Percentiles rank a stretch among this genome's conserved stretches.
phyloP scores from a whole-genome alignment of 2,888 invertebrate species.

The Drosophila prostipennis region DNA sequence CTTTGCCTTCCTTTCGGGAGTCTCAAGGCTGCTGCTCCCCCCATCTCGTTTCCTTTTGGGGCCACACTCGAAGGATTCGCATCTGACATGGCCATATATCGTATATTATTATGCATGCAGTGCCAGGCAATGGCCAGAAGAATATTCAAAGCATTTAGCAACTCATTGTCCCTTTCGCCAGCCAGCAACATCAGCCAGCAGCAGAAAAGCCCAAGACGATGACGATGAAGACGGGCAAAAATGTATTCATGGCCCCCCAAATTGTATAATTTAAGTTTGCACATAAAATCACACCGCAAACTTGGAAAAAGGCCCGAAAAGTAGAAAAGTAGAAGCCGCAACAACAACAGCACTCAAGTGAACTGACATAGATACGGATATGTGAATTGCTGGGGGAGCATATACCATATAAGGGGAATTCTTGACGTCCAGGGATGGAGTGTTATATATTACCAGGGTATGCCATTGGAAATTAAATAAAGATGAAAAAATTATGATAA shows the following conservation, averaged over 20 bases:
- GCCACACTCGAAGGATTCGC: conserved; percentile 30
- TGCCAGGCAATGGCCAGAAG: conserved; percentile 69
- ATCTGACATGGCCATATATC: conserved; percentile 47
- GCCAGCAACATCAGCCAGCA: conserved; percentile 24
- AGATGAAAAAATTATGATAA: too few species aligned
- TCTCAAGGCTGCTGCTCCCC: background rate
- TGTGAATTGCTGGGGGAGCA: conserved; percentile 31
- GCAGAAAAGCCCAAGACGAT: conserved; percentile 31
- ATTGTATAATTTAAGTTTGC: conserved; percentile 80
- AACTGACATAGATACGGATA: conserved; percentile 48
- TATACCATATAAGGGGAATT: conserved; percentile 2
- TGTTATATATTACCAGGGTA: background rate
- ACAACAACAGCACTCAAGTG: conserved; percentile 47
- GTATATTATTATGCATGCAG: conserved; percentile 76
- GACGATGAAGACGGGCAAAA: conserved; percentile 46
- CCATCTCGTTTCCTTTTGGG: background rate
- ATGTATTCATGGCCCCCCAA: conserved; percentile 73
- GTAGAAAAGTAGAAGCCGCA: conserved; percentile 39
- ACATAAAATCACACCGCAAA: conserved; percentile 79
- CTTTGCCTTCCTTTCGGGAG: background rate
- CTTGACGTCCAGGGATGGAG: conserved; percentile 23
- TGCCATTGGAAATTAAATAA: too few species aligned
- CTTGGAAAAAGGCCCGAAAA: conserved; percentile 51
- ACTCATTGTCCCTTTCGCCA: conserved; percentile 75
- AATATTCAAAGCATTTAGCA: conserved; percentile 80